Evolutionary conservation across 2,797 vertebrate species (phyloP).

Genomic region (Prionace glauca): DNA sequence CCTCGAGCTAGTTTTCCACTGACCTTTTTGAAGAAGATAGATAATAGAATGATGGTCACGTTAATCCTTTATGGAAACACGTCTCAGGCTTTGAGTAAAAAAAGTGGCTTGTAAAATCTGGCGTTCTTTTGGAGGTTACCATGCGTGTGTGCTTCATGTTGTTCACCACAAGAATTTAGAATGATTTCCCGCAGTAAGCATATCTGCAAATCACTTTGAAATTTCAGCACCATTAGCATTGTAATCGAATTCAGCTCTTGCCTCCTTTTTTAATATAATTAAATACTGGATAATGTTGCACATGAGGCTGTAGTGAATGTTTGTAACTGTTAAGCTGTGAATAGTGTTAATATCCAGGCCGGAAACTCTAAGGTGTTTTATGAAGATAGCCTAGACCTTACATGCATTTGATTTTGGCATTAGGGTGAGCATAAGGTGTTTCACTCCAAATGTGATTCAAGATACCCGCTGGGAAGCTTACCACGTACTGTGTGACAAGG

Average conservation of each 20-base stretch:
- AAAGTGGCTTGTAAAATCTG: neutral
- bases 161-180: neutral
- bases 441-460: too few relatives aligned
- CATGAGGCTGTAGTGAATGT: neutral
- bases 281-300: neutral
- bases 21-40: neutral
- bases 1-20: neutral
- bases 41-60: neutral
- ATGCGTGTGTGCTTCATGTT: neutral
- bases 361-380: too few relatives aligned
- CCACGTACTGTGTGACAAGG: too few relatives aligned
- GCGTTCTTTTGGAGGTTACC: neutral
- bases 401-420: too few relatives aligned
- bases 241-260: neutral
- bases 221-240: neutral
- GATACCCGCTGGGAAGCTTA: too few relatives aligned
- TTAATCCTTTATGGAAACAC: neutral
- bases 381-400: too few relatives aligned
- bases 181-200: neutral
- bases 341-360: neutral
- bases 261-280: neutral
- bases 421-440: too few relatives aligned
- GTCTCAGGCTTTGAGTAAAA: neutral
- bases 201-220: neutral
- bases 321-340: neutral